Evolutionary conservation across 2,888 invertebrate species (phyloP).

Genomic region (Caenorhabditis zanzibari): DNA sequence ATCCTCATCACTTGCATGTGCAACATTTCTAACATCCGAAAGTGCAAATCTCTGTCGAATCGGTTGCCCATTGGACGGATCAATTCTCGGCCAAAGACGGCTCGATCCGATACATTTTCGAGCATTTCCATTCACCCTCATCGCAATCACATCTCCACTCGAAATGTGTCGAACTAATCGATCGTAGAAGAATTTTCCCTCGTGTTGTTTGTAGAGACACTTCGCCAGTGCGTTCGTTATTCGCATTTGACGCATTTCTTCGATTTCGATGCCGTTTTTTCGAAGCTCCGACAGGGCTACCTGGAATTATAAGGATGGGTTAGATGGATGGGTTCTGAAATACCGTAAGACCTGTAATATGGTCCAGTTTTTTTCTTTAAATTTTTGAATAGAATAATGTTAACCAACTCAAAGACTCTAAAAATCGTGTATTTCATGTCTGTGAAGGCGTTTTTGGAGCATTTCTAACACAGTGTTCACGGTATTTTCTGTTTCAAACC

Average conservation of each 20-base stretch:
- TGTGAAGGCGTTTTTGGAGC: no score
- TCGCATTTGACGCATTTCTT: constrained; percentile 55
- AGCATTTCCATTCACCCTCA: constrained; percentile 69
- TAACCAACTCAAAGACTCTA: no score
- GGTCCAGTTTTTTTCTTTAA: no score
- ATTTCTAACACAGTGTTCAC: no score
- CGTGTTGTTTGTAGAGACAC: constrained; percentile 67
- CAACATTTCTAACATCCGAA: constrained; percentile 95
- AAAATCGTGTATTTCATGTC: no score
- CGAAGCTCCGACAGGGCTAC: constrained; percentile 56
- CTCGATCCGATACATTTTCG: constrained; percentile 68
- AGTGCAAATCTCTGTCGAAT: constrained; percentile 92
- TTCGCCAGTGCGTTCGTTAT: constrained; percentile 57
- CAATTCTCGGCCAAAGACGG: constrained; percentile 64
- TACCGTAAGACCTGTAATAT: no score
- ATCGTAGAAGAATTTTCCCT: constrained; percentile 77
- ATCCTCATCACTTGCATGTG: constrained; percentile 86
- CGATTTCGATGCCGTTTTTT: constrained; percentile 63
- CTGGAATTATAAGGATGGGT: constrained; percentile 55
- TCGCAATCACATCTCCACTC: constrained; percentile 74
- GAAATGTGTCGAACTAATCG: constrained; percentile 75
- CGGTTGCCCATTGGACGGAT: constrained; percentile 83
- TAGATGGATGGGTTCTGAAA: not conserved
- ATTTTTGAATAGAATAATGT: no score
- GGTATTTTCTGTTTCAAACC: no score